phyloP scores from a whole-genome alignment of 2,888 invertebrate species.

The Tigriopus californicus region DNA sequence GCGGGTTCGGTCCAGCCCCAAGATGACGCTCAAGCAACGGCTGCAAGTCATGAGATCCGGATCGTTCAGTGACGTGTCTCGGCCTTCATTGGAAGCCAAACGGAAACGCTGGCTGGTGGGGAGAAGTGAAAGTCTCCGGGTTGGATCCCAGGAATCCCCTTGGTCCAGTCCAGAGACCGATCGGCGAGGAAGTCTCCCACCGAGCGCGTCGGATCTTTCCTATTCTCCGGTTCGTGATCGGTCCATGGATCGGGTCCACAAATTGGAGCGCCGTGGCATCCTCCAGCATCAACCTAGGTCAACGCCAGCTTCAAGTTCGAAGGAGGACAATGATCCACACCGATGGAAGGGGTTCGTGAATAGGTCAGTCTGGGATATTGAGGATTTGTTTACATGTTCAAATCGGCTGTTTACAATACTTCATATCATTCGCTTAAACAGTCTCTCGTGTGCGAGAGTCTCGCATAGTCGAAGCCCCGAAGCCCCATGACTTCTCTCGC shows the following conservation, averaged over 20 bases:
- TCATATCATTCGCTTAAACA: too few species aligned
- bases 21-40: neutral
- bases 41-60: slow-evolving; percentile 8
- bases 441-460: too few species aligned
- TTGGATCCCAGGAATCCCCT: neutral
- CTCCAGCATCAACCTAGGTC: neutral
- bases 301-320: too few species aligned
- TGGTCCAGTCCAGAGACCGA: neutral
- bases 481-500: too few species aligned
- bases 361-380: neutral
- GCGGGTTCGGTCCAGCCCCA: neutral
- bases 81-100: neutral
- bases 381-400: too few species aligned
- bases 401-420: too few species aligned
- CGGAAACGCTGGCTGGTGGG: neutral
- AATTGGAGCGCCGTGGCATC: neutral
- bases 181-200: neutral
- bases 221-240: neutral
- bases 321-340: neutral
- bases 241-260: neutral
- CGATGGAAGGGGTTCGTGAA: neutral
- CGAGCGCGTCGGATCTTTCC: neutral
- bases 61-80: neutral
- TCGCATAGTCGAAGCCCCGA: too few species aligned
- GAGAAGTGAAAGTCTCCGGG: neutral